phyloP scores from a whole-genome alignment of 2,113 vertebrate species.

The Channa maculata region DNA sequence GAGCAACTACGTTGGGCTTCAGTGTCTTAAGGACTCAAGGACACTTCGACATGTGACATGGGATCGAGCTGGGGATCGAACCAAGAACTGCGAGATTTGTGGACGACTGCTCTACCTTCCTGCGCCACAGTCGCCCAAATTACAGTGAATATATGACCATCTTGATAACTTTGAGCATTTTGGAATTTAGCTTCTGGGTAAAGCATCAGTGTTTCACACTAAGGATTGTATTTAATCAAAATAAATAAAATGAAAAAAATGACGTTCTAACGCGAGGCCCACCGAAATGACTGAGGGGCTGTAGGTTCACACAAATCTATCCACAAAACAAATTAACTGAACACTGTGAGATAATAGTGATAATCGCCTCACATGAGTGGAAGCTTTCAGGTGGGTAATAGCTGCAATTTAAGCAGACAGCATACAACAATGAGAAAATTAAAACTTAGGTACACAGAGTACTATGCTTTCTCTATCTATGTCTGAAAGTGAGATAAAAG shows the following conservation, averaged over 20 bases:
- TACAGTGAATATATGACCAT: no score
- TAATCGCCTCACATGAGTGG: constrained; percentile 11
- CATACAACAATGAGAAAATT: not conserved
- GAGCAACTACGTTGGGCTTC: no score
- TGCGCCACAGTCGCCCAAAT: no score
- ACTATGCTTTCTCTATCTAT: not conserved
- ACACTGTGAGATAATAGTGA: not conserved
- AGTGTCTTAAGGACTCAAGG: no score
- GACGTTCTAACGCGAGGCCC: not conserved
- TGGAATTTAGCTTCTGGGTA: no score
- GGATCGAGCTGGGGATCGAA: no score
- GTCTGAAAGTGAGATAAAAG: not conserved
- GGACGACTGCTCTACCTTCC: no score
- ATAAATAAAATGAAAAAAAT: not conserved
- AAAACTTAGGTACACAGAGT: not conserved
- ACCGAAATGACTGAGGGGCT: not conserved
- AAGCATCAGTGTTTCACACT: no score
- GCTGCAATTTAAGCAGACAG: constrained; percentile 10
- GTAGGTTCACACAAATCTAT: constrained; percentile 8
- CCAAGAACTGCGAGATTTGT: no score
- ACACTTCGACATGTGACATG: no score
- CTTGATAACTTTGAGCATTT: no score
- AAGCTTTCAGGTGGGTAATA: constrained; percentile 3
- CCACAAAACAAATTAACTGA: constrained; percentile 18
- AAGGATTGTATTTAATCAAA: not conserved